These are phyloP conservation scores for Myotis davidii DNA, from an alignment of 2,113 vertebrate species.

Conservation along the genomic window DNA sequence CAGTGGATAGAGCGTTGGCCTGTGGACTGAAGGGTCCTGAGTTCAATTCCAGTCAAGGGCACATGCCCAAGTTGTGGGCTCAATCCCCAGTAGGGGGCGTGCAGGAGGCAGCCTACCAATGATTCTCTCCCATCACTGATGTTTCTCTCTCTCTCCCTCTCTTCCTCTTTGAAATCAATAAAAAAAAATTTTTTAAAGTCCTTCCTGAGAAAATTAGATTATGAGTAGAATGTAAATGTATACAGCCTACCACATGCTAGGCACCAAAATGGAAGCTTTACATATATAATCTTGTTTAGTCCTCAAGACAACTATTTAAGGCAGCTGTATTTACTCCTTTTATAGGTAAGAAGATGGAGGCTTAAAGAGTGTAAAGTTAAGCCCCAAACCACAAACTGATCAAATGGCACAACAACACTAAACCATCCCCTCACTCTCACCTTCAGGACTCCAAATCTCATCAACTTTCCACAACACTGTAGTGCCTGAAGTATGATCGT, in stretches of 20 bases:
- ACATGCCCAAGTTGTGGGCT: too few species aligned
- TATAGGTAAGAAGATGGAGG: background rate
- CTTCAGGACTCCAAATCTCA: slow-evolving; percentile 51
- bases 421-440: background rate
- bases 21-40: too few species aligned
- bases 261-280: slow-evolving; percentile 8
- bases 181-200: background rate
- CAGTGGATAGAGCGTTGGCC: too few species aligned
- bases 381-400: background rate
- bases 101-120: too few species aligned
- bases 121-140: too few species aligned
- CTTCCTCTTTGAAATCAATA: background rate
- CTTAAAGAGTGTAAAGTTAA: slow-evolving; percentile 28
- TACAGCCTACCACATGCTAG: background rate
- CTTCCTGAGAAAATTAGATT: background rate
- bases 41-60: too few species aligned
- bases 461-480: slow-evolving; percentile 20
- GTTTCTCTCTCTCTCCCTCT: too few species aligned
- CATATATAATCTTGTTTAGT: background rate
- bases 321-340: background rate
- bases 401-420: slow-evolving; percentile 10
- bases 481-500: background rate
- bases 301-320: background rate
- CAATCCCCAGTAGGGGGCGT: too few species aligned
- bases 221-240: background rate